Conservation (phyloP, 2,113 vertebrate species). For the Globicephala melas region DNA sequence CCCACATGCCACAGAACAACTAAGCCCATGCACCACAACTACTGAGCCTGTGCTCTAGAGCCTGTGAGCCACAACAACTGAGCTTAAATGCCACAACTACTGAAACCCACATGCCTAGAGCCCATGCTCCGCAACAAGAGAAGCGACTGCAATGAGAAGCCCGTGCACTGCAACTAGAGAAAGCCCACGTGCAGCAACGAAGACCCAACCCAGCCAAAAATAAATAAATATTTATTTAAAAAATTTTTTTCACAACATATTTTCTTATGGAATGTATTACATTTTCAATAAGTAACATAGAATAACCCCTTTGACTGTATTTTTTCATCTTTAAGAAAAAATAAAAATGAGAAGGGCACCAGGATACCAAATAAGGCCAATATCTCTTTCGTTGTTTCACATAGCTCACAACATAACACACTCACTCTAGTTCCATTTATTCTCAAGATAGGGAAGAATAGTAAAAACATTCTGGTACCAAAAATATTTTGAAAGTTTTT, state of each 20-base stretch:
- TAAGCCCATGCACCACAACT: too few species aligned
- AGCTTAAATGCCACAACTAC: too few species aligned
- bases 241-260: not conserved
- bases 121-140: too few species aligned
- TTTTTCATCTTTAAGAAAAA: slow-evolving; percentile 20
- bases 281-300: slow-evolving; percentile 14
- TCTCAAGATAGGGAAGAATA: not conserved
- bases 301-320: not conserved
- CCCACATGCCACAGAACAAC: too few species aligned
- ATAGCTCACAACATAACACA: slow-evolving; percentile 10
- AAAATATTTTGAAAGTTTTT: slow-evolving; percentile 45
- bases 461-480: not conserved
- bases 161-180: too few species aligned
- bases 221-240: too few species aligned
- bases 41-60: too few species aligned
- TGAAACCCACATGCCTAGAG: too few species aligned
- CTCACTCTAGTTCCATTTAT: not conserved
- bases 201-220: too few species aligned
- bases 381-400: not conserved
- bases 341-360: not conserved
- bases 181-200: accelerated
- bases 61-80: too few species aligned
- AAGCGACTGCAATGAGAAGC: too few species aligned
- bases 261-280: not conserved
- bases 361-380: slow-evolving; percentile 4